phyloP scores from a whole-genome alignment of 2,888 invertebrate genomes.

The Nomada fabriciana region DNA sequence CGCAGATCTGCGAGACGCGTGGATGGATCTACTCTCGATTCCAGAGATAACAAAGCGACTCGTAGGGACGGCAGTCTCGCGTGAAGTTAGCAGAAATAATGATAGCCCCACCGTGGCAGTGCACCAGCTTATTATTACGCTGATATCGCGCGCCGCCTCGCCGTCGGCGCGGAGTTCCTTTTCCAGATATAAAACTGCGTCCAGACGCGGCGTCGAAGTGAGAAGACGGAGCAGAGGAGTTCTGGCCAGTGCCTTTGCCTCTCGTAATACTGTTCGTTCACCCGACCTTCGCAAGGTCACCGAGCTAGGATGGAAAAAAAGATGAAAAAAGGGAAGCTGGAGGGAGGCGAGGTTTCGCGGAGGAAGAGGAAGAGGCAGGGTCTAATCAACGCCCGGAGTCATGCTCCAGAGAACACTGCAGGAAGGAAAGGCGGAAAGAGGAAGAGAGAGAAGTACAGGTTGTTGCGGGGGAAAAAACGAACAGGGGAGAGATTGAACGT shows the following conservation, averaged over 20 bases:
- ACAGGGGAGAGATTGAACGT: constrained; percentile 28
- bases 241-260: constrained; percentile 16
- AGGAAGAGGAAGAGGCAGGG: constrained; percentile 65
- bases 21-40: constrained; percentile 8
- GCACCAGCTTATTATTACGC: constrained; percentile 46
- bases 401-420: constrained; percentile 80
- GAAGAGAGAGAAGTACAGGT: constrained; percentile 40
- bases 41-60: constrained; percentile 43
- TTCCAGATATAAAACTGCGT: neutral
- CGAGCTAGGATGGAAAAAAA: constrained; percentile 67
- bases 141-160: constrained; percentile 37
- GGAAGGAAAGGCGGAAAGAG: constrained; percentile 63
- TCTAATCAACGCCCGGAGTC: constrained; percentile 84
- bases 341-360: constrained; percentile 61
- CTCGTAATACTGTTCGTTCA: constrained; percentile 81
- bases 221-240: neutral
- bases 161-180: constrained; percentile 41
- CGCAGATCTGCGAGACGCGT: neutral
- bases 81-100: constrained; percentile 38
- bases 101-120: constrained; percentile 24
- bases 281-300: constrained; percentile 84
- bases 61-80: neutral
- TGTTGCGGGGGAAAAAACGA: constrained; percentile 16
- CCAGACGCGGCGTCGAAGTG: constrained; percentile 3
- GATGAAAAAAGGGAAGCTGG: neutral